Conservation (phyloP, 2,113 vertebrate genomes). For the Daboia siamensis region DNA sequence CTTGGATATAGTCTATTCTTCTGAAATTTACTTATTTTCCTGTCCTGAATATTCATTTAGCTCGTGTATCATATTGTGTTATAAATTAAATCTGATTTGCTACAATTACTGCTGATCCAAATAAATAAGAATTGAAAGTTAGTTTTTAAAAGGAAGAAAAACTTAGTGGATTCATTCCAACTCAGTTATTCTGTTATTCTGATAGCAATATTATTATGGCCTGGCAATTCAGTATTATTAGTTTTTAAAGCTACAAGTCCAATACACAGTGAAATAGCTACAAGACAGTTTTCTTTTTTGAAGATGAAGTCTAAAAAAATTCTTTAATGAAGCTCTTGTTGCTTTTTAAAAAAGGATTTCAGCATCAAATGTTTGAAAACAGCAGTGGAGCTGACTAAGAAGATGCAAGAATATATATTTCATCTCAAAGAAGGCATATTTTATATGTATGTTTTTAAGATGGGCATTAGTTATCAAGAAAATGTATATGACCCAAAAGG, state of each 20-base stretch:
- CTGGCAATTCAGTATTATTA: slow-evolving; percentile 34
- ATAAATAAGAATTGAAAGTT: slow-evolving; percentile 37
- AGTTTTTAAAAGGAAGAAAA: slow-evolving; percentile 48
- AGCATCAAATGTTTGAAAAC: not conserved
- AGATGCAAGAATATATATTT: slow-evolving; percentile 2
- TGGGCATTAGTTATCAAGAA: not conserved
- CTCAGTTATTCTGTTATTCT: no score
- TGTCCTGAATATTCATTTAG: fast-evolving
- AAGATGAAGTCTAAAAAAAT: not conserved
- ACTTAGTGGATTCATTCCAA: slow-evolving; percentile 42
- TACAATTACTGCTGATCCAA: slow-evolving; percentile 41
- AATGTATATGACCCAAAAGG: not conserved
- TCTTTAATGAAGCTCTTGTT: not conserved
- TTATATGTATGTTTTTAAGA: not conserved
- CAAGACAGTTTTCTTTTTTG: not conserved
- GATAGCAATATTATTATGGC: not conserved
- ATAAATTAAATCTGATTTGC: slow-evolving; percentile 48
- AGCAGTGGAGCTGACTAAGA: not conserved
- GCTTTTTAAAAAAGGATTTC: not conserved
- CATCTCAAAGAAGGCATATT: not conserved
- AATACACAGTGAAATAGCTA: fast-evolving
- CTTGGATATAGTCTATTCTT: slow-evolving; percentile 15
- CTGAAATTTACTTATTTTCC: slow-evolving; percentile 49
- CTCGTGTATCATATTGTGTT: slow-evolving; percentile 6
- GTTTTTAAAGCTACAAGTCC: slow-evolving; percentile 2